Conservation (phyloP, 2,888 invertebrate genomes). For the Ichneumoninae sp. region DNA sequence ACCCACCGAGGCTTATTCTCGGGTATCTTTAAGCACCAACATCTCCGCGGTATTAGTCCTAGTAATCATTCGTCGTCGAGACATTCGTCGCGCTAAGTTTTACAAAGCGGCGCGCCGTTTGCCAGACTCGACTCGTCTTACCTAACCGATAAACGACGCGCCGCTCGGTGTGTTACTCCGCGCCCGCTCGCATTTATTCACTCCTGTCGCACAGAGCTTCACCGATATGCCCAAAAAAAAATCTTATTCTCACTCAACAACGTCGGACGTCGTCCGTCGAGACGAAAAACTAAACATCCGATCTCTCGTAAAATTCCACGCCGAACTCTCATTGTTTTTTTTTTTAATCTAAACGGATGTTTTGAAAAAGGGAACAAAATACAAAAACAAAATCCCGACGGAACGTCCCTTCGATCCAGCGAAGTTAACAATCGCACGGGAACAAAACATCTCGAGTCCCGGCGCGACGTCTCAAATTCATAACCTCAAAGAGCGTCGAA, state of each 20-base stretch:
- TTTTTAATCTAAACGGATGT: too few species aligned
- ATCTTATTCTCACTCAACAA: neutral
- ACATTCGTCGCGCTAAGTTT: slow-evolving; percentile 27
- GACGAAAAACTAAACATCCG: too few species aligned
- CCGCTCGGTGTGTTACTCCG: slow-evolving; percentile 29
- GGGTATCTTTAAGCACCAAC: slow-evolving; percentile 8
- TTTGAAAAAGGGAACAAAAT: too few species aligned
- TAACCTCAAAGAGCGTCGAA: too few species aligned
- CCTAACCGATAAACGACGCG: slow-evolving; percentile 64
- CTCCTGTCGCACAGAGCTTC: neutral
- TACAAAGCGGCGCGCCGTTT: slow-evolving; percentile 8
- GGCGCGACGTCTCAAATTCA: too few species aligned
- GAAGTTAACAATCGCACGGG: too few species aligned
- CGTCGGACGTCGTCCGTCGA: too few species aligned
- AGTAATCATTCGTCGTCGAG: slow-evolving; percentile 5
- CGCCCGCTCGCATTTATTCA: slow-evolving; percentile 13
- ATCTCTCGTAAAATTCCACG: too few species aligned
- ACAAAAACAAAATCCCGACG: too few species aligned
- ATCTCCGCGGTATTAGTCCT: slow-evolving; percentile 12
- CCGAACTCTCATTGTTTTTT: too few species aligned
- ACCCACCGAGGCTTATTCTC: slow-evolving; percentile 31
- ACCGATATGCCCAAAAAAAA: neutral
- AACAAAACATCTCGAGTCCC: too few species aligned
- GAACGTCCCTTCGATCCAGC: too few species aligned
- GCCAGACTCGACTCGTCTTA: slow-evolving; percentile 57